Base-by-base conservation (phyloP, 2,797 vertebrate genomes). In the Parotocinclus haroldoi region DNA sequence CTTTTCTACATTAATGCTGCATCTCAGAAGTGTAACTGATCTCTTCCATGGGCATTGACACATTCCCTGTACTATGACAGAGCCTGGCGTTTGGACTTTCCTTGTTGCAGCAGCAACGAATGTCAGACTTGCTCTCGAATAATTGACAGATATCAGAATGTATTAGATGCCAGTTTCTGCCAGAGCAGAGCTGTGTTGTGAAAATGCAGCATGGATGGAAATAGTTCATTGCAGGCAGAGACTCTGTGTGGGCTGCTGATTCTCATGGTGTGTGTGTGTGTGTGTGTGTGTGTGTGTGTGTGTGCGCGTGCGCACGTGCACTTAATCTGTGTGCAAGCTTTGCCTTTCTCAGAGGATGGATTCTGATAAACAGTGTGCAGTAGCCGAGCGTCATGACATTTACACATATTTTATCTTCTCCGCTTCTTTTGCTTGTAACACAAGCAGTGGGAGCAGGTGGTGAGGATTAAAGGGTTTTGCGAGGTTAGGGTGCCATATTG, bases 391-490 rank as follows among this genome's bases (percentile, higher is more conserved):
- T 48, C 16, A 9, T 50, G 40, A 62, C 54, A 65, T 58, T 58
- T 63, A 72, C 66, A 69, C 56, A 39, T 12, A 54, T 71, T 40
- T 57, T 62, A 59, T 53, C 27, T 69, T 16, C 7, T 66, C 67
- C 67, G 36, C 46, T 37, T 50, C 48, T 46, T 55, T 70, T 51
- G 59, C 48, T 61, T 37, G 40, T 44, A 58, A 60, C 63, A 69
- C 67, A 73, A 58, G 56, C 57, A 59, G 63, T 50, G n/a, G 49
- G 63, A 85, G 85, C 83, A 85, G 85, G 84, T 85, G 82, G 77
- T 75, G 75, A 76, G 75, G 82, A 79, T 81, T 79, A 83, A 69
- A 80, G 45, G 74, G 71, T 76, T 68, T 56, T 71, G 55, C 55
- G 68, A 83, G 83, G 85, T 87, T 73, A 45, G 3, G 7, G 52